A percentile compares a stretch with the other conserved stretches of the same genome.
Evolutionary conservation across 30 jellyfish, hydroid and myxozoan species (phyloP).

Genomic region (Clytia hemisphaerica): DNA sequence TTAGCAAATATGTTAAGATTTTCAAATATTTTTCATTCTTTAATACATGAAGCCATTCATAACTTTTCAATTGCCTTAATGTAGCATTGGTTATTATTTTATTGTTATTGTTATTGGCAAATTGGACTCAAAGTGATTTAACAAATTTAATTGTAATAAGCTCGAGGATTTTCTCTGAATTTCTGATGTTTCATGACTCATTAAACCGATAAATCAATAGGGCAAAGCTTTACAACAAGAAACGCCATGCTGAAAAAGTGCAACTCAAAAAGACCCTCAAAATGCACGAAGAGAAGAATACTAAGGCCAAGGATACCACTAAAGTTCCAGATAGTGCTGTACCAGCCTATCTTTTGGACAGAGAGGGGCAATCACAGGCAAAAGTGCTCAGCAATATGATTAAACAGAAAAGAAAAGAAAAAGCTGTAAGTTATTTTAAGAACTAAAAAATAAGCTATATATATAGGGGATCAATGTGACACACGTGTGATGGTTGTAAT

Average conservation of each 20-base stretch:
- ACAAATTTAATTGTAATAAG: neutral
- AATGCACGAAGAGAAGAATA: slow-evolving; percentile 94
- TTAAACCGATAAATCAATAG: slow-evolving; percentile 15
- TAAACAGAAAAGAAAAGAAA: slow-evolving; percentile 96
- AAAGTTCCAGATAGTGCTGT: slow-evolving; percentile 96
- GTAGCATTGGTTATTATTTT: neutral
- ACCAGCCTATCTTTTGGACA: slow-evolving; percentile 94
- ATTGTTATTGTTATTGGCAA: neutral
- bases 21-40: no score
- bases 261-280: slow-evolving; percentile 93
- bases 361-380: slow-evolving; percentile 98
- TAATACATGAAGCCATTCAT: no score
- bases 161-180: neutral
- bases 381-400: slow-evolving; percentile 93
- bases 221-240: slow-evolving; percentile 89
- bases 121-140: no score
- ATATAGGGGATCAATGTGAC: no score
- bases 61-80: neutral
- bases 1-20: no score
- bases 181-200: neutral
- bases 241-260: slow-evolving; percentile 96
- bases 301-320: slow-evolving; percentile 69
- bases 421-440: slow-evolving; percentile 86
- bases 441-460: no score
- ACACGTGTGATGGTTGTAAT: no score